Percentiles rank a stretch among this genome's conserved stretches.
Evolutionary conservation across 1,140 invertebrate genomes (phyloP).

Genomic region (Lycorma delicatula): DNA sequence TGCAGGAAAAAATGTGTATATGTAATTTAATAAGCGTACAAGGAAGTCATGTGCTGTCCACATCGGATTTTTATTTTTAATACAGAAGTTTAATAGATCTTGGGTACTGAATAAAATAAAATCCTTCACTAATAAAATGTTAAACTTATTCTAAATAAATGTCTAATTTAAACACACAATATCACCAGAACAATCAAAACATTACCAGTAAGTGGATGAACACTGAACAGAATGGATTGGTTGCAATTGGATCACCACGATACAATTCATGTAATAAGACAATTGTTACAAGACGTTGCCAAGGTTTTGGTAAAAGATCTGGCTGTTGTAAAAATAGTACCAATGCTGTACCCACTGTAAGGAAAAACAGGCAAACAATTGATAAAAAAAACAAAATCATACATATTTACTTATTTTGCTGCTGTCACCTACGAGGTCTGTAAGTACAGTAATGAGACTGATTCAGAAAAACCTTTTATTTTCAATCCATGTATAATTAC

Average conservation of each 20-base stretch:
- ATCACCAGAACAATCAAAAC: not conserved
- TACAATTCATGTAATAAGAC: constrained; percentile 67
- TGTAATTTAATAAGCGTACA: no score
- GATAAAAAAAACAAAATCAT: not conserved
- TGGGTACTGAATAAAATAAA: no score
- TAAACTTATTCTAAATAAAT: no score
- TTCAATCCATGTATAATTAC: not conserved
- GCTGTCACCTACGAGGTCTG: no score
- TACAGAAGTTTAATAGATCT: no score
- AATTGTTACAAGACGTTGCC: constrained; percentile 58
- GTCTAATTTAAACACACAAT: not conserved
- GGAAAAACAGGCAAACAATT: not conserved
- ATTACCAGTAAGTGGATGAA: constrained; percentile 56
- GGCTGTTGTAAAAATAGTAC: constrained; percentile 60
- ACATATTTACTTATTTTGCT: not conserved
- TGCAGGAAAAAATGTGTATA: no score
- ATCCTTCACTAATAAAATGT: no score
- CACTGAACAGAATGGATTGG: constrained; percentile 62
- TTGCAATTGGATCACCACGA: constrained; percentile 52
- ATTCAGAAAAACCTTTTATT: not conserved
- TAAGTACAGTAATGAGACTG: not conserved
- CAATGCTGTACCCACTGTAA: constrained; percentile 49
- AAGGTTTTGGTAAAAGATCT: constrained; percentile 54
- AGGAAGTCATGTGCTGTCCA: no score
- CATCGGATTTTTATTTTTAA: no score